Conservation (phyloP, 92 coral and sea anemone genomes). For the Paramuricea clavata region DNA sequence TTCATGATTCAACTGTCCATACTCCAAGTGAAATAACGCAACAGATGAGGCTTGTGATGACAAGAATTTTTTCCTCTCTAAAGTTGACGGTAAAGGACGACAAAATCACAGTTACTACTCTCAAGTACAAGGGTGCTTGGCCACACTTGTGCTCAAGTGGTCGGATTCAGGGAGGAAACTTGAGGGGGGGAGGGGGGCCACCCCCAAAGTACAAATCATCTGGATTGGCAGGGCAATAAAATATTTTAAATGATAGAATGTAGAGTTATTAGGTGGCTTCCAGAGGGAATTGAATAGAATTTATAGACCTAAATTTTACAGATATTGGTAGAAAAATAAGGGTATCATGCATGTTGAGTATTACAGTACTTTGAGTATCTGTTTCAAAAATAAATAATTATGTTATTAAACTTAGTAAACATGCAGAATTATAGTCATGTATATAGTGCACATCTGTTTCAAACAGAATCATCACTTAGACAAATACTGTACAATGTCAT, state of each 20-base stretch:
- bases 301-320: too few relatives aligned
- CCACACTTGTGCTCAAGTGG: conserved; percentile 30
- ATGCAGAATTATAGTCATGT: neutral
- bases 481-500: neutral
- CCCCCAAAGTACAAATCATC: too few relatives aligned
- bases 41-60: conserved; percentile 38
- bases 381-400: too few relatives aligned
- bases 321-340: too few relatives aligned
- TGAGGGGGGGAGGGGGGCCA: too few relatives aligned
- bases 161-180: neutral
- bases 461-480: neutral
- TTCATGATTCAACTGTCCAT: conserved; percentile 14
- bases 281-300: too few relatives aligned
- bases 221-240: too few relatives aligned
- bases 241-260: too few relatives aligned
- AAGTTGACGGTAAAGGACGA: conserved; percentile 30
- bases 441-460: neutral
- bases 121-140: conserved; percentile 50
- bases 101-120: conserved; percentile 41
- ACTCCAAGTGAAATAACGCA: conserved; percentile 39
- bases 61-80: conserved; percentile 10
- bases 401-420: too few relatives aligned
- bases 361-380: too few relatives aligned
- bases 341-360: too few relatives aligned
- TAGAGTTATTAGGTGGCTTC: too few relatives aligned